Evolutionary conservation across 2,888 invertebrate genomes (phyloP).

Genomic region (Erebia palarica): DNA sequence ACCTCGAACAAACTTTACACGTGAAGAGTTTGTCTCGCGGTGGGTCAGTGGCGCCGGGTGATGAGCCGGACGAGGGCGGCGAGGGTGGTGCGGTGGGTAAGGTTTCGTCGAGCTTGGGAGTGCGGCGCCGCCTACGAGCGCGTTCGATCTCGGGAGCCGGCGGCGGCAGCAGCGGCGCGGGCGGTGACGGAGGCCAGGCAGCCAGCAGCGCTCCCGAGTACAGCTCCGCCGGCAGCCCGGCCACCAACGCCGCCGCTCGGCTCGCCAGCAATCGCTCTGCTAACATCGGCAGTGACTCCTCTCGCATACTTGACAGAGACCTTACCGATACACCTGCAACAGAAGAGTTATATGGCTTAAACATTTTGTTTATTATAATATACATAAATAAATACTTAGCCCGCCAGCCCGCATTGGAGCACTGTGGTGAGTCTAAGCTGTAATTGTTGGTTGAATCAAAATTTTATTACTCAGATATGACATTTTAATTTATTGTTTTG

Average conservation of each 20-base stretch:
- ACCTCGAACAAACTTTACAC: slow-evolving; percentile 92
- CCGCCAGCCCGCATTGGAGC: no score
- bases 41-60: slow-evolving; percentile 75
- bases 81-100: slow-evolving; percentile 62
- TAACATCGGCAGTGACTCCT: slow-evolving; percentile 75
- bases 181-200: slow-evolving; percentile 81
- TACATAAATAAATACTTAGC: no score
- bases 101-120: slow-evolving; percentile 72
- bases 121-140: slow-evolving; percentile 74
- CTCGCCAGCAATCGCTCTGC: slow-evolving; percentile 80
- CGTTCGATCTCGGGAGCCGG: slow-evolving; percentile 73
- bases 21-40: slow-evolving; percentile 92
- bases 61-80: slow-evolving; percentile 77
- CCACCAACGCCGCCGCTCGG: slow-evolving; percentile 78
- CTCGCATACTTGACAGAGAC: slow-evolving; percentile 76
- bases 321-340: slow-evolving; percentile 76
- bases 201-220: slow-evolving; percentile 85
- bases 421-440: no score
- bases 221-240: slow-evolving; percentile 83
- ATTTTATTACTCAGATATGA: no score
- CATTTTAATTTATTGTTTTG: no score
- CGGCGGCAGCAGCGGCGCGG: slow-evolving; percentile 79
- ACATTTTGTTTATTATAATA: neutral
- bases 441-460: no score
- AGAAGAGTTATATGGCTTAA: neutral